Evolutionary conservation across 1,140 invertebrate species (phyloP), one percentile per base, ranked within the genome.

Genomic region (Xylocopa sonorina): DNA sequence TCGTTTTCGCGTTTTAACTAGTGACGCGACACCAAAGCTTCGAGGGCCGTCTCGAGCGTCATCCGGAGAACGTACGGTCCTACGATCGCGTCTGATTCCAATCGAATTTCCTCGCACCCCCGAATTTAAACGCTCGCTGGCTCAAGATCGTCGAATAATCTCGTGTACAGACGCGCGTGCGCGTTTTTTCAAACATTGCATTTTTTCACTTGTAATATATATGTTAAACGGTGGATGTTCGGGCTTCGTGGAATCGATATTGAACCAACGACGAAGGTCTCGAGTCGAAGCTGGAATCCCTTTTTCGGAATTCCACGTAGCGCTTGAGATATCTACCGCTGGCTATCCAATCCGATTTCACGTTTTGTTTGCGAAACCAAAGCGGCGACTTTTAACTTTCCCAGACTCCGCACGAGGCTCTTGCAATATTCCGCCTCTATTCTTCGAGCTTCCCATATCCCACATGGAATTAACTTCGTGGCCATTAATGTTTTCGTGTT

Each of bases 1-100:
- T 58, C 55, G 53, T 77, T 77, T 68, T 38, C 18, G 14, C 46
- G 34, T 62, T 63, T 50, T 72, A 18, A 46, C 53, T 21, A 43
- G 18, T 21, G 38, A n/a, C 63, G 60, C 4, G 60, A 63, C 34
- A 7, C n/a, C 57, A 3, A n/a, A 32, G 21, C 18, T 38, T 60
- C 12, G 16, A 48, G 21, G 24, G n/a, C 14, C 27, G 29, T 46
- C 38, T 48, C 38, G 4, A n/a, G 24, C 1, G 24, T 0, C 7
- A 1, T n/a, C 3, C 43, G 41, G 24, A 32, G 16, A 46, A 48
- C 14, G 24, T 38, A 34, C 29, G 29, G 18, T 6, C 2, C 3
- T 51, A 24, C n/a, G 50, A 53, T 27, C n/a, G 50, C n/a, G 0
- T n/a, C 0, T 10, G 9, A 5, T 50, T 9, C 50, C 6, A 24